These are phyloP conservation scores for Keiferia lycopersicella DNA, from an alignment of 2,888 invertebrate species.

Conservation along the genomic window DNA sequence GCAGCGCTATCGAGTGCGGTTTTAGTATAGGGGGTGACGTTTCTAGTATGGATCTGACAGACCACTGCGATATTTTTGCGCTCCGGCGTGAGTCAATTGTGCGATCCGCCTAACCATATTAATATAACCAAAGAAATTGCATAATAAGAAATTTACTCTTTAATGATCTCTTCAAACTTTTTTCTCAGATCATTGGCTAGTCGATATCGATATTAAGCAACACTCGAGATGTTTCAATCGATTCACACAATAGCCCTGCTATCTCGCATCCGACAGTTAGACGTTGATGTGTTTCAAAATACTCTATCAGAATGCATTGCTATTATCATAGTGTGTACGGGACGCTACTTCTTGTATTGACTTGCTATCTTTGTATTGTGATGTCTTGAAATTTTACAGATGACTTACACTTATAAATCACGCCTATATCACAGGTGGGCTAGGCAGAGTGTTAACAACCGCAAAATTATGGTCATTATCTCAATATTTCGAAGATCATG, in stretches of 20 bases:
- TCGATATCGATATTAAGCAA: constrained; percentile 18
- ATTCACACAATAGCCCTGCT: constrained; percentile 31
- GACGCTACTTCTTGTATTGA: background rate
- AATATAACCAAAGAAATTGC: background rate
- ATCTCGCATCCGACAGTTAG: constrained; percentile 34
- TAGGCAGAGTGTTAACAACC: no score
- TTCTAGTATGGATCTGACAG: no score
- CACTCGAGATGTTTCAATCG: constrained; percentile 29
- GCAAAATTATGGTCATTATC: no score
- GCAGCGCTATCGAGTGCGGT: no score
- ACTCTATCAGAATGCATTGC: constrained; percentile 23
- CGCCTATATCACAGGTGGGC: no score
- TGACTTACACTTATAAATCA: no score
- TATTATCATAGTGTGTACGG: background rate
- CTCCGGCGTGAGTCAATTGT: no score
- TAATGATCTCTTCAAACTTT: background rate
- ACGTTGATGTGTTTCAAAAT: constrained; percentile 35
- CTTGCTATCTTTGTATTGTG: background rate
- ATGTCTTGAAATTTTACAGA: background rate
- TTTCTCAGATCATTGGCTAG: constrained; percentile 16
- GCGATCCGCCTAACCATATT: no score
- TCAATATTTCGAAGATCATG: no score
- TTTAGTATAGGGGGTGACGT: no score
- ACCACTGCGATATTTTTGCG: no score
- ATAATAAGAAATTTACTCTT: background rate